Evolutionary conservation across 2,888 invertebrate species (phyloP).

Genomic region (Antitype chi): DNA sequence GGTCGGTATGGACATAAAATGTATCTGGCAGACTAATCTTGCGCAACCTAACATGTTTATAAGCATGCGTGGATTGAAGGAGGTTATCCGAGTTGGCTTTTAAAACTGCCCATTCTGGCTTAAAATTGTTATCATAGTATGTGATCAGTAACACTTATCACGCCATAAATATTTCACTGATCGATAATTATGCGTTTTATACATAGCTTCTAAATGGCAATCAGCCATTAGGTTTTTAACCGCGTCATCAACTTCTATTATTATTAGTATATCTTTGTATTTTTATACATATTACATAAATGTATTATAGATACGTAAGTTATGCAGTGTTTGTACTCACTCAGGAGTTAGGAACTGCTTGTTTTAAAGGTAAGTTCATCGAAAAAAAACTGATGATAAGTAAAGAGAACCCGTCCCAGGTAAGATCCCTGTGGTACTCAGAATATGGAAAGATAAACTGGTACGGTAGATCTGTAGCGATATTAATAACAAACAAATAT

Average conservation of each 20-base stretch:
- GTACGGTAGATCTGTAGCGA: background rate
- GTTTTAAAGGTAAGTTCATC: background rate
- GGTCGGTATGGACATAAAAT: slow-evolving; percentile 24
- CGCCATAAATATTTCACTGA: slow-evolving; percentile 20
- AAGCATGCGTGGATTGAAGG: slow-evolving; percentile 17
- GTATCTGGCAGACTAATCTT: slow-evolving; percentile 39
- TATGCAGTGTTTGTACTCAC: background rate
- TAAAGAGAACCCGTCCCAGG: background rate
- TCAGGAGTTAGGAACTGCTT: background rate
- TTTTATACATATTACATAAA: too few relatives aligned
- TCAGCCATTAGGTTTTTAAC: too few relatives aligned
- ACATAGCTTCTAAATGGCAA: background rate
- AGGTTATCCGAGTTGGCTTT: slow-evolving; percentile 31
- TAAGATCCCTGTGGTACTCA: background rate
- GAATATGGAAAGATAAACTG: background rate
- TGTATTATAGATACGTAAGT: too few relatives aligned
- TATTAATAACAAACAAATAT: background rate
- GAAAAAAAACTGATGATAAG: background rate
- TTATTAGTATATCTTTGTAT: too few relatives aligned
- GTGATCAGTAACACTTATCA: slow-evolving; percentile 36
- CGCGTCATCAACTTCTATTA: too few relatives aligned
- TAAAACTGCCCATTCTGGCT: slow-evolving; percentile 26
- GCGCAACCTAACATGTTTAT: slow-evolving; percentile 37
- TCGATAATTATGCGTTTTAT: slow-evolving; percentile 6
- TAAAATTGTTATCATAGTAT: slow-evolving; percentile 46